Percentiles rank a stretch among this genome's conserved stretches.
Evolutionary conservation across 1,140 invertebrate genomes (phyloP).

Genomic region (Argopecten irradians): DNA sequence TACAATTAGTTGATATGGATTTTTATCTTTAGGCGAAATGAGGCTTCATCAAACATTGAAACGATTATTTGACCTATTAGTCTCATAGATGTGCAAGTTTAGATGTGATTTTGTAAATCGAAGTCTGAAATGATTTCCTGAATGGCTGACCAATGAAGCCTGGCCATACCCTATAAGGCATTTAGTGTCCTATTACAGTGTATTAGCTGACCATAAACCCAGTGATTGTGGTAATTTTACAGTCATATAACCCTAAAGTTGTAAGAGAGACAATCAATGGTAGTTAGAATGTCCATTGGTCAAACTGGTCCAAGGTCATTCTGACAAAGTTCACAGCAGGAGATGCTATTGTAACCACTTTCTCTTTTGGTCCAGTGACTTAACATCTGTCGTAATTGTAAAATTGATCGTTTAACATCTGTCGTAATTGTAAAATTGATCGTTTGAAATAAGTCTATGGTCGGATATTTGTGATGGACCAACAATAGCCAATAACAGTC

Average conservation of each 20-base stretch:
- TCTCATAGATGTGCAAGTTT: too few species aligned
- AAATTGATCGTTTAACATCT: too few species aligned
- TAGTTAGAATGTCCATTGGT: neutral
- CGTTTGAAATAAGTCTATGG: too few species aligned
- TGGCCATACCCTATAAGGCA: neutral
- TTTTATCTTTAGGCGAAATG: too few species aligned
- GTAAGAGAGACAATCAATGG: neutral
- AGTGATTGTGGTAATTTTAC: neutral
- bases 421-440: too few species aligned
- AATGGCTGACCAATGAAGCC: neutral
- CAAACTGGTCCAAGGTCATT: slow-evolving; percentile 3
- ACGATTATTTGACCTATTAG: too few species aligned
- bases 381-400: too few species aligned
- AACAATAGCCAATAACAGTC: too few species aligned
- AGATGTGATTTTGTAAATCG: neutral
- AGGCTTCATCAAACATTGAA: too few species aligned
- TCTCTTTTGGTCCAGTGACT: too few species aligned
- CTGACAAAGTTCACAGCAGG: neutral
- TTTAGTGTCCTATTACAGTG: neutral
- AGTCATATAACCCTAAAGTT: neutral
- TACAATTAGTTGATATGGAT: too few species aligned
- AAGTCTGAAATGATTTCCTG: neutral
- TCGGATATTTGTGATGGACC: too few species aligned
- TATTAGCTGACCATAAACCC: neutral
- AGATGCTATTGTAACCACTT: neutral